Percentiles rank a stretch among this genome's conserved stretches.
Conservation (phyloP, 92 coral and sea anemone species). For the Epizoanthus rinbou region DNA sequence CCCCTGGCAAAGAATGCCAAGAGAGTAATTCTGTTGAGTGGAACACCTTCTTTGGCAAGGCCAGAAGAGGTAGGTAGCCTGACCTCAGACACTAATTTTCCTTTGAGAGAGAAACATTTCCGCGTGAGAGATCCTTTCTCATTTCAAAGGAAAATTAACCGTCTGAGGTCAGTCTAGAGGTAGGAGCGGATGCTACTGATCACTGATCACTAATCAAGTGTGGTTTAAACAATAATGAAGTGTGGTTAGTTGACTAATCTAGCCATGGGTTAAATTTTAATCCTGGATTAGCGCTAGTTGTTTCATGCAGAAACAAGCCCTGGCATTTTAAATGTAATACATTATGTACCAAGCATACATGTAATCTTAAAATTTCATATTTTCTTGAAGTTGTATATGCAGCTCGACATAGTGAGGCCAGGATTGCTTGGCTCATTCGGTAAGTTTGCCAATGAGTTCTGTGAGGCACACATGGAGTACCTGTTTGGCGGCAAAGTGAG, state of each 20-base stretch:
- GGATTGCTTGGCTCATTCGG: constrained; percentile 85
- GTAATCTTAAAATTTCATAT: neutral
- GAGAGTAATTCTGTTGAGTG: constrained; percentile 78
- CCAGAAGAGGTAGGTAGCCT: constrained; percentile 94
- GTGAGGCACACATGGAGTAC: constrained; percentile 80
- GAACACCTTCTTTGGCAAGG: constrained; percentile 96
- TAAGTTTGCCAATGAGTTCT: constrained; percentile 79
- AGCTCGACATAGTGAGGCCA: constrained; percentile 88
- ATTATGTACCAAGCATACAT: neutral
- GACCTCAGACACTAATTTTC: no score
- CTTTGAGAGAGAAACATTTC: no score
- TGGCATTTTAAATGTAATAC: no score
- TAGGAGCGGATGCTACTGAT: neutral
- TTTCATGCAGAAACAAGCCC: no score
- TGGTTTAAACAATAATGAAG: no score
- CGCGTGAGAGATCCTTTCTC: no score
- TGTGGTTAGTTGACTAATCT: no score
- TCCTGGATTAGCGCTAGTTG: no score
- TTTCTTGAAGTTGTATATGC: constrained; percentile 79
- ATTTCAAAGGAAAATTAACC: no score
- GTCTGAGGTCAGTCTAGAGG: no score
- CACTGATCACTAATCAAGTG: no score
- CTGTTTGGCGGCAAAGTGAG: constrained; percentile 55
- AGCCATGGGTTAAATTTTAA: no score
- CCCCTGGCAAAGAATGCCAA: constrained; percentile 81